Evolutionary conservation across 2,113 vertebrate species (phyloP), one percentile per base, ranked within the genome.

Genomic region (Oryzias curvinotus): DNA sequence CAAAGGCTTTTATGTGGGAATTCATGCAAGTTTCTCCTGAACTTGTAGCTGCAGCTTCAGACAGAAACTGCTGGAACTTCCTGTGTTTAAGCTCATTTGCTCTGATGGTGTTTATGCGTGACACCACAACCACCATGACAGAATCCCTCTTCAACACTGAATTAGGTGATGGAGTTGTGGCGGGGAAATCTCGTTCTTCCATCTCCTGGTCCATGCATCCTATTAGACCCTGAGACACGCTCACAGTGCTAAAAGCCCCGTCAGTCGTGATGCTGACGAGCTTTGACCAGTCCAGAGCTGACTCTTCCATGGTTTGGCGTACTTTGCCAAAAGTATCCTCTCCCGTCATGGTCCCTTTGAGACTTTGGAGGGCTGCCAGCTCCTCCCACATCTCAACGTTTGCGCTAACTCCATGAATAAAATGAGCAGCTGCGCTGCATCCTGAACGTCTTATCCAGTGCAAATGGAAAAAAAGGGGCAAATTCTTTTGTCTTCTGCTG

Each of bases 161-260:
- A 70, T 75, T 21, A 75, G 60, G 55, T 66, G 69, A 60, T 74
- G 73, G 41, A 75, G 42, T 60, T 54, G 55, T 21, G 49, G 62
- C 17, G 18, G 57, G 51, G 56, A 76, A 36, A 71, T 62, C 51
- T 15, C 62, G n/a, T 66, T 62, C 52, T 43, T 52, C 64, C 44
- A 65, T 65, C 25, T 60, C 52, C 3, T 42, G 3, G 41, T 74
- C 62, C 46, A 75, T 53, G 51, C 8, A 16, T 26, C 57, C 71
- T 50, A 61, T 46, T 66, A 44, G 14, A 18, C 50, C 57, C 50
- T 14, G 7, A 16, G 57, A 50, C 44, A 1, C 6, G n/a, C 60
- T 53, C n/a, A 54, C 28, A 42, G 53, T 60, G 53, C 48, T 28
- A 28, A n/a, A 51, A 53, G 49, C 57, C 15, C 42, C 19, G 15